phyloP scores from a whole-genome alignment of 2,113 vertebrate species.

The Glaucomys volans region DNA sequence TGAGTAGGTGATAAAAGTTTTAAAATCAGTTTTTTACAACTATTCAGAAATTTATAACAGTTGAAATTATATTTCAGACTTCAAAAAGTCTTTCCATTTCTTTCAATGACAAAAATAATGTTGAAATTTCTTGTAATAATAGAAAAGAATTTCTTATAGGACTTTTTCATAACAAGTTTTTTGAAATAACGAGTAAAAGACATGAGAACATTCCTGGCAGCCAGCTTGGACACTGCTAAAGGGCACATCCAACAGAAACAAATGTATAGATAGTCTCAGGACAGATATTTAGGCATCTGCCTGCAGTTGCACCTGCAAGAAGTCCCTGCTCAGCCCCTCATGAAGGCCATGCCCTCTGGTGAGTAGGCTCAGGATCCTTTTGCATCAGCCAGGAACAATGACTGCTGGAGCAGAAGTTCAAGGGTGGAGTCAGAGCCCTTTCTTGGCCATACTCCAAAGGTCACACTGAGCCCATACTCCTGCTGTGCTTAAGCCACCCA shows the following conservation, averaged over 20 bases:
- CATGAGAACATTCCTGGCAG: not conserved
- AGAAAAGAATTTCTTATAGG: not conserved
- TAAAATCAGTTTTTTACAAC: constrained; percentile 53
- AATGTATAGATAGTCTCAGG: not conserved
- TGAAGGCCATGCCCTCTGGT: not conserved
- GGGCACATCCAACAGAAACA: fast-evolving
- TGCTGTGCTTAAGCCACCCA: not conserved
- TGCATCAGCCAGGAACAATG: not conserved
- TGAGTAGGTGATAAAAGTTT: constrained; percentile 58
- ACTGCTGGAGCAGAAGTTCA: not conserved
- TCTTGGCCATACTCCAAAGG: not conserved
- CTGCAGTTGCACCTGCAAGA: not conserved
- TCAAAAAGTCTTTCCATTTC: constrained; percentile 27
- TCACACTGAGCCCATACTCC: fast-evolving
- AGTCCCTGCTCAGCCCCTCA: fast-evolving
- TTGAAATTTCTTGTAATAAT: constrained; percentile 10
- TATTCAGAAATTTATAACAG: constrained; percentile 61
- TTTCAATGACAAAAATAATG: not conserved
- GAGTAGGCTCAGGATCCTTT: not conserved
- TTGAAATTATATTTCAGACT: constrained; percentile 53
- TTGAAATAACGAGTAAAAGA: not conserved
- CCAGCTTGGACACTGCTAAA: not conserved
- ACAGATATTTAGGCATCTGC: not conserved
- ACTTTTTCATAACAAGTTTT: not conserved
- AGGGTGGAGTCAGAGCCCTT: not conserved